Conservation (phyloP, 2,797 vertebrate genomes). For the Neosilurus mollespiculum region DNA sequence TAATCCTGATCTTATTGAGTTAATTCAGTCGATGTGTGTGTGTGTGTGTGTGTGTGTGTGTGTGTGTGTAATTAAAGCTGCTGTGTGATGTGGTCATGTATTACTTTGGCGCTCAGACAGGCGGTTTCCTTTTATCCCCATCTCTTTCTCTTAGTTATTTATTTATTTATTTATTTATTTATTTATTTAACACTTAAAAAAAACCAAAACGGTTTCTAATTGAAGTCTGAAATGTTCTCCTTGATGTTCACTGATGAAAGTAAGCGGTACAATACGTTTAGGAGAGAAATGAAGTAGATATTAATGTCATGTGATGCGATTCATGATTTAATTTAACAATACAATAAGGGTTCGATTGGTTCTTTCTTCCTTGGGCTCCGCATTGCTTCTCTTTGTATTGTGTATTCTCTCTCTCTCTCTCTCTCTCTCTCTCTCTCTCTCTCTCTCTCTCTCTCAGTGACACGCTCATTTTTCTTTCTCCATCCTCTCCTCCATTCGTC, state of each 20-base stretch:
- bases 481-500: constrained; percentile 67
- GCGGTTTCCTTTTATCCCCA: constrained; percentile 5
- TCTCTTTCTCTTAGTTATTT: constrained; percentile 27
- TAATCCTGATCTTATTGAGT: not conserved
- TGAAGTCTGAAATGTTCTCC: not conserved
- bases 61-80: constrained; percentile 1
- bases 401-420: constrained; percentile 27
- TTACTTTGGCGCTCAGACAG: constrained; percentile 4
- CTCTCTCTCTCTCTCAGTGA: constrained; percentile 38
- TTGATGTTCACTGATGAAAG: too few species aligned
- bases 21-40: not conserved
- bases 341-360: too few species aligned
- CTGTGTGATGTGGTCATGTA: constrained; percentile 4
- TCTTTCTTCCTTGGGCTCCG: not conserved
- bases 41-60: constrained; percentile 5
- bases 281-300: too few species aligned
- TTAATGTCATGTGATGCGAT: too few species aligned
- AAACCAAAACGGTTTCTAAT: not conserved
- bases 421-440: constrained; percentile 23
- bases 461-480: constrained; percentile 65
- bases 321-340: too few species aligned
- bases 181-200: too few species aligned
- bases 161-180: not conserved
- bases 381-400: not conserved
- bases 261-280: too few species aligned